Percentiles rank a stretch among this genome's conserved stretches.
Conservation (phyloP, 2,113 vertebrate genomes). For the Atrichornis clamosus region DNA sequence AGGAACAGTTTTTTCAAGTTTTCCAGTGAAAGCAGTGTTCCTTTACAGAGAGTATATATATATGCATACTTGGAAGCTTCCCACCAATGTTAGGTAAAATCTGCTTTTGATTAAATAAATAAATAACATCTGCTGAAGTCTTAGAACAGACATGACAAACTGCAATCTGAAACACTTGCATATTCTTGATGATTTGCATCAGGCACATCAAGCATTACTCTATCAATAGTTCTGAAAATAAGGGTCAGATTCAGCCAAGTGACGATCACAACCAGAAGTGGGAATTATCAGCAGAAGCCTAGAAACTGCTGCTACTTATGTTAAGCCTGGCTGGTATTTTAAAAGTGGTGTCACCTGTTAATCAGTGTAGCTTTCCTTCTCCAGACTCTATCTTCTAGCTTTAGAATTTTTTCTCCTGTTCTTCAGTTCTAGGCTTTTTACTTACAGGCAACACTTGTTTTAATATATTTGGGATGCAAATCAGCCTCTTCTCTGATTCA, state of each 20-base stretch:
- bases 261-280: not conserved
- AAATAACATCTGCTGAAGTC: constrained; percentile 31
- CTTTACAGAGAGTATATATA: not conserved
- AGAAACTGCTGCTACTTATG: not conserved
- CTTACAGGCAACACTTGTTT: not conserved
- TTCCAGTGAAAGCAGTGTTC: not conserved
- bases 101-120: constrained; percentile 29
- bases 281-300: not conserved
- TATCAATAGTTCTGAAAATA: not conserved
- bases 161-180: not conserved
- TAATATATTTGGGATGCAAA: not conserved
- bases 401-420: not conserved
- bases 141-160: not conserved
- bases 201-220: not conserved
- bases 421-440: not conserved
- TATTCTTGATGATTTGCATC: not conserved
- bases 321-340: not conserved
- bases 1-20: not conserved
- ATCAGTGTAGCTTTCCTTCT: not conserved
- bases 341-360: not conserved
- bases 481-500: not conserved
- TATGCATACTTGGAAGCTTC: constrained; percentile 52
- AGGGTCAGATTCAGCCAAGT: not conserved
- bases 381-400: not conserved
- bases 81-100: constrained; percentile 30